Evolutionary conservation across 2,113 vertebrate genomes (phyloP).

Genomic region (Chaetodon trifascialis): DNA sequence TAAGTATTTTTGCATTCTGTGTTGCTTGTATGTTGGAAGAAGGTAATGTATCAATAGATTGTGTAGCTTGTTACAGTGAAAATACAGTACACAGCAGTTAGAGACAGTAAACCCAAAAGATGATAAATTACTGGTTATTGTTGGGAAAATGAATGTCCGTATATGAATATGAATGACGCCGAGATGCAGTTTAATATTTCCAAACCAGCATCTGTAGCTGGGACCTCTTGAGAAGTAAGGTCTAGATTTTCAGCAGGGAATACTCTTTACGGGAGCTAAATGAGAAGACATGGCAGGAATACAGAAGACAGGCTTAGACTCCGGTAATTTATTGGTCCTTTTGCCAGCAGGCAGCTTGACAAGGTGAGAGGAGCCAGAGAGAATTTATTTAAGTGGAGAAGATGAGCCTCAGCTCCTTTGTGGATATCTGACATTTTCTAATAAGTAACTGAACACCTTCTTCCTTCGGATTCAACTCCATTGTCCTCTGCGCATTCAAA

Average conservation of each 20-base stretch:
- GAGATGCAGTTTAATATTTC: slow-evolving; percentile 4
- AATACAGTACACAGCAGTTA: background rate
- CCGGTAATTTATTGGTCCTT: slow-evolving; percentile 31
- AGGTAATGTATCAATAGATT: background rate
- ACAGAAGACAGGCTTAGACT: slow-evolving; percentile 45
- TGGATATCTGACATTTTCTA: slow-evolving; percentile 33
- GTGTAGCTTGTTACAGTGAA: background rate
- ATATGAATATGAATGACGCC: slow-evolving; percentile 36
- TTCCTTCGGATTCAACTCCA: slow-evolving; percentile 4
- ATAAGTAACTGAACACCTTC: slow-evolving; percentile 28
- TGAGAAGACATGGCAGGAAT: slow-evolving; percentile 55
- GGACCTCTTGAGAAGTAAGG: slow-evolving; percentile 35
- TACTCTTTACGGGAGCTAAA: slow-evolving; percentile 43
- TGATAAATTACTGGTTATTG: background rate
- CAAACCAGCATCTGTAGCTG: background rate
- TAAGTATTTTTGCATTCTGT: background rate
- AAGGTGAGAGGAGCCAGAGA: slow-evolving; percentile 46
- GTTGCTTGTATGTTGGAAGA: background rate
- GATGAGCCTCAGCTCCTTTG: slow-evolving; percentile 26
- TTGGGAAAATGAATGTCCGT: slow-evolving; percentile 3
- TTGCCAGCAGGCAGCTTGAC: slow-evolving; percentile 49
- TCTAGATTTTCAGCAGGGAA: slow-evolving; percentile 35
- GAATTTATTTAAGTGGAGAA: slow-evolving; percentile 38
- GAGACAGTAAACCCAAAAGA: background rate
- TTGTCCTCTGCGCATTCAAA: background rate